phyloP scores from a whole-genome alignment of 1,140 invertebrate genomes.

The Drosophila sp. region DNA sequence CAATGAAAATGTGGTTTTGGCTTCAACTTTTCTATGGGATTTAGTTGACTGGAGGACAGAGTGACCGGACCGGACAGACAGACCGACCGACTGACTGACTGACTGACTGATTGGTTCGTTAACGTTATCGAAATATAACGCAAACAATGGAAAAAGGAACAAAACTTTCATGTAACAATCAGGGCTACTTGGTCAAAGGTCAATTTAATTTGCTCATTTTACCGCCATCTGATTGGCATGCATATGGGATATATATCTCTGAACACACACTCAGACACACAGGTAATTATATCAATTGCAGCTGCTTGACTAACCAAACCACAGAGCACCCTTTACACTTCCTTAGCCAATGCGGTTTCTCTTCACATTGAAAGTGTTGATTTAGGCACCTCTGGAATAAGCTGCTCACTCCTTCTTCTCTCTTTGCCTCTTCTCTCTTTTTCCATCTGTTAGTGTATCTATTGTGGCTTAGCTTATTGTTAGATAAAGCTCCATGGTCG shows the following conservation, averaged over 20 bases:
- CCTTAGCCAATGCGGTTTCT: neutral
- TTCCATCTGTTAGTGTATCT: neutral
- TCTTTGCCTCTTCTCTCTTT: neutral
- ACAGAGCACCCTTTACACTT: neutral
- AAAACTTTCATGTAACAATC: slow-evolving; percentile 29
- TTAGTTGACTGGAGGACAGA: slow-evolving; percentile 33
- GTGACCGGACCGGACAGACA: slow-evolving; percentile 17
- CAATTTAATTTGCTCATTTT: slow-evolving; percentile 65
- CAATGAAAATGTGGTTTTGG: slow-evolving; percentile 32
- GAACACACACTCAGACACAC: neutral
- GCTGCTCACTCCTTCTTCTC: neutral
- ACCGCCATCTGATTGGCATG: slow-evolving; percentile 41
- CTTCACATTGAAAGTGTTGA: slow-evolving; percentile 36
- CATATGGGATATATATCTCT: neutral
- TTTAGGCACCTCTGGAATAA: slow-evolving; percentile 42
- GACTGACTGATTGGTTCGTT: slow-evolving; percentile 53
- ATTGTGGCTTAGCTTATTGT: slow-evolving; percentile 8
- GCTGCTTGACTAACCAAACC: slow-evolving; percentile 13
- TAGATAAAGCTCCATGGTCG: slow-evolving; percentile 20
- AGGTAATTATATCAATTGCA: slow-evolving; percentile 45
- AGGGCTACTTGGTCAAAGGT: slow-evolving; percentile 51
- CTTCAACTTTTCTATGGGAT: slow-evolving; percentile 45
- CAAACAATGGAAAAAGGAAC: slow-evolving; percentile 3
- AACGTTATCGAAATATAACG: slow-evolving; percentile 26
- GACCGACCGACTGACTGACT: slow-evolving; percentile 33